Conservation (phyloP, 2,888 invertebrate species). For the Drosophila prolongata region DNA sequence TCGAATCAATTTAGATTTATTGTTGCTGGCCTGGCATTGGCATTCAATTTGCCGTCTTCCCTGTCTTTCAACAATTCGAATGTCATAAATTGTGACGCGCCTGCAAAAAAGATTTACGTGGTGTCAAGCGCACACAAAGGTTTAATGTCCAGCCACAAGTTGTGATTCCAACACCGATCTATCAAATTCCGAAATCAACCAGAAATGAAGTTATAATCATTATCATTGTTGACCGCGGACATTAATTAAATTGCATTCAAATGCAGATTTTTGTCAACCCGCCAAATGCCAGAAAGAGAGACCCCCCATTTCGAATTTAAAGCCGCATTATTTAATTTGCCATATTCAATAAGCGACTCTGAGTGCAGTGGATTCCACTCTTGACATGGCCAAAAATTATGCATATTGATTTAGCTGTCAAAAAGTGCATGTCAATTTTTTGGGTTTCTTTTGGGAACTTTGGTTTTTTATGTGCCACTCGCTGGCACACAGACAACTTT, state of each 20-base stretch:
- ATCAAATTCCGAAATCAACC: constrained; percentile 15
- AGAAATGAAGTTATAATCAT: constrained; percentile 58
- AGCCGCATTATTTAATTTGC: constrained; percentile 21
- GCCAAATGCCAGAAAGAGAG: constrained; percentile 25
- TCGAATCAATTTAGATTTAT: constrained; percentile 71
- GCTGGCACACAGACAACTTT: constrained; percentile 23
- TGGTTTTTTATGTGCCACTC: constrained; percentile 17
- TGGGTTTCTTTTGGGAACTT: constrained; percentile 20
- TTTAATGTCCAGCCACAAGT: constrained; percentile 25
- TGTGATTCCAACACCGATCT: constrained; percentile 12
- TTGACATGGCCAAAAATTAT: constrained; percentile 64
- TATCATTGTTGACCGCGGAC: constrained; percentile 20
- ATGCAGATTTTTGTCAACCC: constrained; percentile 53
- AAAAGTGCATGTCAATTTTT: constrained; percentile 46
- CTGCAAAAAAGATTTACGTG: constrained; percentile 39
- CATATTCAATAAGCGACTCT: constrained; percentile 24
- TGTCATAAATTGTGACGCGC: constrained; percentile 53
- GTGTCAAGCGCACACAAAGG: constrained; percentile 26
- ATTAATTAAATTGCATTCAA: no score
- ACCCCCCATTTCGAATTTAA: constrained; percentile 38
- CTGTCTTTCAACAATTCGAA: constrained; percentile 39
- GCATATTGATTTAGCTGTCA: constrained; percentile 77
- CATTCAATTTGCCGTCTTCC: constrained; percentile 63
- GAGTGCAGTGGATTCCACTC: constrained; percentile 61
- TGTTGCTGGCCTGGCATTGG: constrained; percentile 66